phyloP scores from a whole-genome alignment of 2,113 vertebrate genomes.

The Mellivora capensis region DNA sequence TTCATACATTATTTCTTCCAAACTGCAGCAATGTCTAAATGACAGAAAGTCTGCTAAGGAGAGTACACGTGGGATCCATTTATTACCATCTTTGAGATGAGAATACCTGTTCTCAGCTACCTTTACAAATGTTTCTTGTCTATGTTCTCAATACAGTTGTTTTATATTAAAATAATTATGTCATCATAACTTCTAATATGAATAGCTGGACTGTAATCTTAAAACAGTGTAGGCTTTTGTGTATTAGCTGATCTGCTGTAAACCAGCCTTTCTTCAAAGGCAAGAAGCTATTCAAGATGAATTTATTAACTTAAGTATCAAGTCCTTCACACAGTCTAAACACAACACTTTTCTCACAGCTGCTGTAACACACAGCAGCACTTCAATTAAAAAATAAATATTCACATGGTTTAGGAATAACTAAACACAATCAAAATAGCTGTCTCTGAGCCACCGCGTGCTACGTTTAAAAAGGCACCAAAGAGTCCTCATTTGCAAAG shows the following conservation, averaged over 20 bases:
- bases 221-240: not conserved
- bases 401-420: not conserved
- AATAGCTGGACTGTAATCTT: not conserved
- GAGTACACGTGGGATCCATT: constrained; percentile 41
- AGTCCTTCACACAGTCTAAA: not conserved
- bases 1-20: constrained; percentile 70
- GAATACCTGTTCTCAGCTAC: constrained; percentile 27
- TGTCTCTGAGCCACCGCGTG: not conserved
- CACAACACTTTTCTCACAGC: not conserved
- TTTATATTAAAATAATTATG: constrained; percentile 40
- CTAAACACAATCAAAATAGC: not conserved
- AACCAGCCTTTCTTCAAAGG: constrained; percentile 45
- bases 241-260: not conserved
- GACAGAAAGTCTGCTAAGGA: constrained; percentile 47
- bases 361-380: not conserved
- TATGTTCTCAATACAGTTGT: constrained; percentile 26
- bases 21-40: constrained; percentile 45
- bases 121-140: constrained; percentile 31
- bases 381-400: not conserved
- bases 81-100: constrained; percentile 45
- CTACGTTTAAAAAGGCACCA: not conserved
- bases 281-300: constrained; percentile 10
- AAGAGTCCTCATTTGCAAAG: not conserved
- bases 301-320: constrained; percentile 7
- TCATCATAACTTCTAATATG: not conserved